Conservation (phyloP, 2,797 vertebrate species). For the Trematomus bernacchii region DNA sequence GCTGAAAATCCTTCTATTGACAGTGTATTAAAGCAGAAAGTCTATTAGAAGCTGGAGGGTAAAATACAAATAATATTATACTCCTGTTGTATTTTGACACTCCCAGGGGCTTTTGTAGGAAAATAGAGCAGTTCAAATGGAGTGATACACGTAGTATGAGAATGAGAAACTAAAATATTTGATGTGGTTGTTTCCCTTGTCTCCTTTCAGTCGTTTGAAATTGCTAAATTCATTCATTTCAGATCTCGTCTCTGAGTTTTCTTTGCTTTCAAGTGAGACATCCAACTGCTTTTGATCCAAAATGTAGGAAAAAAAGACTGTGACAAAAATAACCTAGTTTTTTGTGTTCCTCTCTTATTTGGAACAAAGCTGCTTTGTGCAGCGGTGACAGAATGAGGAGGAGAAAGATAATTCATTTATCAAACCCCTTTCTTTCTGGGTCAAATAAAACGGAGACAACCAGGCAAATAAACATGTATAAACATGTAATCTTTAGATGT, state of each 20-base stretch:
- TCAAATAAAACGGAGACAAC: not conserved
- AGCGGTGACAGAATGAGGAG: slow-evolving; percentile 42
- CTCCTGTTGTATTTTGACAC: not conserved
- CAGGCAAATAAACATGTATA: not conserved
- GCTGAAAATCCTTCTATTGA: not conserved
- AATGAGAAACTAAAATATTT: not conserved
- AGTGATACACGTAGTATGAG: too few species aligned
- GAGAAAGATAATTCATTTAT: slow-evolving; percentile 4
- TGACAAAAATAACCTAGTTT: slow-evolving; percentile 26
- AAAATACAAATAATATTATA: not conserved
- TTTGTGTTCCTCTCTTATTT: slow-evolving; percentile 1
- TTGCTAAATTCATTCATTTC: slow-evolving; percentile 25
- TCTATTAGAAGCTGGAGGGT: not conserved
- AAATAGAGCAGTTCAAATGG: not conserved
- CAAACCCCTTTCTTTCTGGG: not conserved
- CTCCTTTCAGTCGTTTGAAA: not conserved
- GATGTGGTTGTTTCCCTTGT: not conserved
- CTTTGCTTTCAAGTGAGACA: slow-evolving; percentile 8
- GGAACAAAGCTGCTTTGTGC: slow-evolving; percentile 9
- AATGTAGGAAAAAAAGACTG: not conserved
- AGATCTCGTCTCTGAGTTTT: slow-evolving; percentile 12
- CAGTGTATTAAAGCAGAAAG: not conserved
- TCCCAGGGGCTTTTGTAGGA: not conserved
- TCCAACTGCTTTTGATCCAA: slow-evolving; percentile 29
- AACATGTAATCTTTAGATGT: not conserved